A percentile compares a stretch with the other conserved stretches of the same genome.
These are phyloP conservation scores for Drosophila quadrilineata DNA, from an alignment of 1,140 invertebrate species.

Conservation along the genomic window DNA sequence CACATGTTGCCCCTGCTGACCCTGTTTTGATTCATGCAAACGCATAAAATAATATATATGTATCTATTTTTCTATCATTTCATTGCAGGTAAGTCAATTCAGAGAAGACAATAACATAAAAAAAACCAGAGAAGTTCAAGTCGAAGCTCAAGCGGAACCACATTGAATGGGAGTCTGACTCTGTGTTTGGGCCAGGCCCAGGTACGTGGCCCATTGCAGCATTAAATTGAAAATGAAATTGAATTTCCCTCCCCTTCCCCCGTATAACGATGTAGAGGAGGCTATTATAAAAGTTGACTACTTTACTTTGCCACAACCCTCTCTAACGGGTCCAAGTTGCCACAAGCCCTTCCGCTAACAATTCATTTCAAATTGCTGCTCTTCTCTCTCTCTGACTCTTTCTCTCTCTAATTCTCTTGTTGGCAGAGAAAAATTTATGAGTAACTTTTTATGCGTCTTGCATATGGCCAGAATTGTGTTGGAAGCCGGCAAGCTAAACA, in stretches of 20 bases:
- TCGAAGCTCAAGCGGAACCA: no score
- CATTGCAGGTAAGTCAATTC: constrained; percentile 73
- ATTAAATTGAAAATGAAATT: constrained; percentile 78
- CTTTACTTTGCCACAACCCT: background rate
- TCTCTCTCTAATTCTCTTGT: no score
- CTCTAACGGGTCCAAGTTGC: background rate
- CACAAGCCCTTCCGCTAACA: constrained; percentile 41
- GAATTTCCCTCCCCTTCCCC: constrained; percentile 59
- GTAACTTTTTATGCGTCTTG: constrained; percentile 62
- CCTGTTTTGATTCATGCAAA: background rate
- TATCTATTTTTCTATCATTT: constrained; percentile 67
- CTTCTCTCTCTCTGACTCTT: no score
- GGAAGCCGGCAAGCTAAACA: background rate
- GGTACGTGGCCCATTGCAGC: constrained; percentile 62
- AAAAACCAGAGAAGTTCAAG: constrained; percentile 1
- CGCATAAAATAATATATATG: constrained; percentile 55
- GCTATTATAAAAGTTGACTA: constrained; percentile 59
- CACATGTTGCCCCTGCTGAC: background rate
- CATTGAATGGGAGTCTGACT: constrained; percentile 36
- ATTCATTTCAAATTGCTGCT: constrained; percentile 59
- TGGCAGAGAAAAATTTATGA: constrained; percentile 59
- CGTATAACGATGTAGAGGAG: constrained; percentile 35
- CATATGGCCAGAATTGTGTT: constrained; percentile 41
- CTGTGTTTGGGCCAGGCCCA: constrained; percentile 20
- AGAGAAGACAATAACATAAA: constrained; percentile 40